phyloP scores from a whole-genome alignment of 2,888 invertebrate species.

The Papilio demoleus region DNA sequence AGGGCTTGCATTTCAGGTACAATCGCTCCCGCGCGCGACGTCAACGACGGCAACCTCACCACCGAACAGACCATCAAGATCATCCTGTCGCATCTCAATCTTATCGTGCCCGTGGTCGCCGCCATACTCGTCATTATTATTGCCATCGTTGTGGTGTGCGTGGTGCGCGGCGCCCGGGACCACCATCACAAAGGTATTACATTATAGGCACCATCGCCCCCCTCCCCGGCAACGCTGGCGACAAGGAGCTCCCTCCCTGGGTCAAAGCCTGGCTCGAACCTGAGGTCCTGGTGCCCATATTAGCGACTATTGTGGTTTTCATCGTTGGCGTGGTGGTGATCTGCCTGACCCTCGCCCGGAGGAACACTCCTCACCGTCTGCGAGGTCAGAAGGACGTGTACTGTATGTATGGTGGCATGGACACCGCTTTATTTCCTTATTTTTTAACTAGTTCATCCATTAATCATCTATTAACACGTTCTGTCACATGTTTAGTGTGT shows the following conservation, averaged over 20 bases:
- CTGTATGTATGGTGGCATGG: constrained; percentile 86
- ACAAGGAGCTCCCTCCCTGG: constrained; percentile 87
- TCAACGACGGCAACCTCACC: constrained; percentile 86
- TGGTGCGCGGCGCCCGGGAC: constrained; percentile 92
- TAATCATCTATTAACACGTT: not conserved
- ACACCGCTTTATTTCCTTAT: constrained; percentile 67
- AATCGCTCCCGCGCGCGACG: constrained; percentile 93
- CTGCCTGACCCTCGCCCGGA: constrained; percentile 93
- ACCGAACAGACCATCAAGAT: constrained; percentile 93
- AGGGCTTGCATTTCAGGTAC: constrained; percentile 92
- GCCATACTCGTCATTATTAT: constrained; percentile 96
- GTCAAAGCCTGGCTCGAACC: constrained; percentile 94
- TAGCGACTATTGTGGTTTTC: constrained; percentile 95
- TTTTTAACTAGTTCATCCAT: constrained; percentile 38
- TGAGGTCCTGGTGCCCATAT: constrained; percentile 94
- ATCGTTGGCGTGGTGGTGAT: constrained; percentile 95
- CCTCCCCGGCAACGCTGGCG: constrained; percentile 84
- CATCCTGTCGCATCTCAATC: constrained; percentile 94
- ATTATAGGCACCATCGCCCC: constrained; percentile 91
- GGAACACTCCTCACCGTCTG: constrained; percentile 91
- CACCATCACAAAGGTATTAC: constrained; percentile 91
- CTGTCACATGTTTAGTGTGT: no score
- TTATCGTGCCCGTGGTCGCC: constrained; percentile 96
- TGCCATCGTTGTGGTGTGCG: constrained; percentile 96
- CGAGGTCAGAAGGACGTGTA: constrained; percentile 91